Evolutionary conservation across 1,140 invertebrate genomes (phyloP).

Genomic region (Trichonephila clavipes): DNA sequence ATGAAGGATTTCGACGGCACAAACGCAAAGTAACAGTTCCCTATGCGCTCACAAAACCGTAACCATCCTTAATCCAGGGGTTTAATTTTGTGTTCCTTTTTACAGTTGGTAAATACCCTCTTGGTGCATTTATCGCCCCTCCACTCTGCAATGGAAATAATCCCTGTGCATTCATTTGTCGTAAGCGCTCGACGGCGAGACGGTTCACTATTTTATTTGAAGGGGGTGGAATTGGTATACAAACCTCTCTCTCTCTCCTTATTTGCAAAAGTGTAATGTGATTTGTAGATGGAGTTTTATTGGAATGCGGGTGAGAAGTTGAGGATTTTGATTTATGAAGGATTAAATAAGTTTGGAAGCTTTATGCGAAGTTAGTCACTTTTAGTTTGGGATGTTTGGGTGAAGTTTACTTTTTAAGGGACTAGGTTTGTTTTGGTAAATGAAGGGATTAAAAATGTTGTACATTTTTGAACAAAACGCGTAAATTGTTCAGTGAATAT

Average conservation of each 20-base stretch:
- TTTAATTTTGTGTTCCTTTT: conserved; percentile 66
- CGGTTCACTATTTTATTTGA: not conserved
- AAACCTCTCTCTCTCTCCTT: not conserved
- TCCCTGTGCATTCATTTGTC: conserved; percentile 47
- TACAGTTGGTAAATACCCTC: conserved; percentile 24
- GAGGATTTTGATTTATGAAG: conserved; percentile 15
- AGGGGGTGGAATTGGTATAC: not conserved
- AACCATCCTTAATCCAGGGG: conserved; percentile 61
- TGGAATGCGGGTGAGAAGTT: not conserved
- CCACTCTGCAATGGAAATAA: conserved; percentile 66
- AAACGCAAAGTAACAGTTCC: not conserved
- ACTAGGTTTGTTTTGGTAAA: too few species aligned
- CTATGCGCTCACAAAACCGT: conserved; percentile 51
- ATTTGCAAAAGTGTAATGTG: conserved; percentile 11
- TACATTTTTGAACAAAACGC: too few species aligned
- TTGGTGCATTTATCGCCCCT: conserved; percentile 58
- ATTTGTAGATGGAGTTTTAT: not conserved
- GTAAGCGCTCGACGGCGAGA: not conserved
- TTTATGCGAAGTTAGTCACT: not conserved
- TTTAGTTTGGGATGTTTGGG: not conserved
- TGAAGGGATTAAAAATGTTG: too few species aligned
- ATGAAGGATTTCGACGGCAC: not conserved
- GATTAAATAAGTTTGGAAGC: conserved; percentile 16
- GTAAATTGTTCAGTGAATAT: too few species aligned
- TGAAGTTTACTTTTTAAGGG: too few species aligned